phyloP scores from a whole-genome alignment of 2,888 invertebrate species.

The Phaedon cochleariae region DNA sequence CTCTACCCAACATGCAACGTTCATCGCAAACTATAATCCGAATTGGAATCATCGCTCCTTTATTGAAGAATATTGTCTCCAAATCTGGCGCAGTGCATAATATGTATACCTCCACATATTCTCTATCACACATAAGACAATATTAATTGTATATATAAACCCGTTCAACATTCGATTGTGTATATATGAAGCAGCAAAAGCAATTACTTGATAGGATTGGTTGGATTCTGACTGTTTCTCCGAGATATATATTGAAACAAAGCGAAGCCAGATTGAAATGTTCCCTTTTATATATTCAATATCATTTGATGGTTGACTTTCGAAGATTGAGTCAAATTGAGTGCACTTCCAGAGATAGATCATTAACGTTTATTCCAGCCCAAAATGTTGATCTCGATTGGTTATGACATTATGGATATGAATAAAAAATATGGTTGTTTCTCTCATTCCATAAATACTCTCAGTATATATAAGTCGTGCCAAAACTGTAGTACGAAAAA shows the following conservation, averaged over 20 bases:
- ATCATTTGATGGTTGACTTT: slow-evolving; percentile 1
- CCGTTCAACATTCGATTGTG: slow-evolving; percentile 48
- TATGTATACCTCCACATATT: slow-evolving; percentile 25
- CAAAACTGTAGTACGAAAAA: too few species aligned
- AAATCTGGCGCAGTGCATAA: not conserved
- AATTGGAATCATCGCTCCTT: not conserved
- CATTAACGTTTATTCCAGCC: too few species aligned
- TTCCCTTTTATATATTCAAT: slow-evolving; percentile 28
- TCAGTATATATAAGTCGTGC: too few species aligned
- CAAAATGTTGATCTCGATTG: too few species aligned
- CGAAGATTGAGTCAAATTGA: not conserved
- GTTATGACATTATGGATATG: too few species aligned
- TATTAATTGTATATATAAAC: slow-evolving; percentile 50
- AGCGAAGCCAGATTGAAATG: slow-evolving; percentile 23
- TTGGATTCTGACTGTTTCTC: slow-evolving; percentile 40
- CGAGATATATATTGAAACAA: slow-evolving; percentile 42
- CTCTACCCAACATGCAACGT: not conserved
- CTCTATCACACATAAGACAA: slow-evolving; percentile 38
- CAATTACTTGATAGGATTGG: slow-evolving; percentile 50
- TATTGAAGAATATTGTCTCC: not conserved
- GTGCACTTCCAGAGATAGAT: too few species aligned
- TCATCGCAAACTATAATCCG: not conserved
- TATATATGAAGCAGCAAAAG: slow-evolving; percentile 49
- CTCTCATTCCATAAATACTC: too few species aligned
- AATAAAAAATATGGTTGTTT: too few species aligned